These are phyloP conservation scores for Sinosuthora webbiana DNA, from an alignment of 2,113 vertebrate genomes.

Conservation along the genomic window DNA sequence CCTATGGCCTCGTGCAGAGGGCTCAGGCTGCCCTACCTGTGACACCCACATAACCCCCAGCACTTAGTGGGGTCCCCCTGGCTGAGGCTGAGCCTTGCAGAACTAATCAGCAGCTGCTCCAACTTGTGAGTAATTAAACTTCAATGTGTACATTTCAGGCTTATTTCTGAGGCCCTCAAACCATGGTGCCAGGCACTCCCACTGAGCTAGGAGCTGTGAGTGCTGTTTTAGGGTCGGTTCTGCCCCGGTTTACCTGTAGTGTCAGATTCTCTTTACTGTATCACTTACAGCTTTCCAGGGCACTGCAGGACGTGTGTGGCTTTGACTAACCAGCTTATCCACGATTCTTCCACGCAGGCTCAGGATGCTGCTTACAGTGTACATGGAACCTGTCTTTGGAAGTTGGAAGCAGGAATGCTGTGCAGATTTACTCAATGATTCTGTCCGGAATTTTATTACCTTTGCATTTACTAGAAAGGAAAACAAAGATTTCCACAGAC, in stretches of 20 bases:
- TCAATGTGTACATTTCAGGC: background rate
- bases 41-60: background rate
- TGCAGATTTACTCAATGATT: background rate
- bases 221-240: background rate
- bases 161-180: background rate
- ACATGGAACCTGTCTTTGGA: background rate
- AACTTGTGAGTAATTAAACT: background rate
- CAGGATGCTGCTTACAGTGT: background rate
- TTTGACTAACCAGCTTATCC: background rate
- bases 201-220: background rate
- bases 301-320: background rate
- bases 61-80: background rate
- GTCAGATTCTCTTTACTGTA: background rate
- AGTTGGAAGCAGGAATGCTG: background rate
- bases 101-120: background rate
- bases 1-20: fast-evolving
- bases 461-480: background rate
- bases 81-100: background rate
- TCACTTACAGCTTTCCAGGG: background rate
- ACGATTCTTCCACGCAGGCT: background rate
- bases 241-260: background rate
- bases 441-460: background rate
- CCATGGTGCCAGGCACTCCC: fast-evolving
- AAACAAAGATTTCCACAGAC: background rate
- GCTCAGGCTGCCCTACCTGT: background rate